Evolutionary conservation across 2,113 vertebrate genomes (phyloP).

Genomic region (Calidris pygmaea): DNA sequence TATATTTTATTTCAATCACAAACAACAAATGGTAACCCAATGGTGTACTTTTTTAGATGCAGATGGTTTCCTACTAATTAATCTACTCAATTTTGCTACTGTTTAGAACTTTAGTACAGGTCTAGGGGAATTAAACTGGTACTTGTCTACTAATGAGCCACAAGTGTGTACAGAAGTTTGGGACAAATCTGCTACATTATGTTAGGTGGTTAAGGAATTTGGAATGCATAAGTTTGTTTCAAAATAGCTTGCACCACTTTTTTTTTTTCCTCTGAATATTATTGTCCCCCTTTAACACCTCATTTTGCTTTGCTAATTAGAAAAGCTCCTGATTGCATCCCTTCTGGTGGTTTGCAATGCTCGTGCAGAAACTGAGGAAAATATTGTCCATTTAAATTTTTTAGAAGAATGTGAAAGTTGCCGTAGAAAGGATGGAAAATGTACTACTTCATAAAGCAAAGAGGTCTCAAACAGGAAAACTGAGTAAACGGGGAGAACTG

Average conservation of each 20-base stretch:
- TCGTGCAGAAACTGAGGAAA: not conserved
- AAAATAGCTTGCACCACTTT: not conserved
- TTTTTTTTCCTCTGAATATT: not conserved
- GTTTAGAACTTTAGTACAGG: accelerated
- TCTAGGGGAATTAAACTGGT: not conserved
- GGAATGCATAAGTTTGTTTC: not conserved
- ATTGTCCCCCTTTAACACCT: not conserved
- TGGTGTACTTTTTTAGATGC: not conserved
- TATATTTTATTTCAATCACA: not conserved
- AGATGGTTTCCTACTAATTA: not conserved
- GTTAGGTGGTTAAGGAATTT: accelerated
- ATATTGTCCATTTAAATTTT: not conserved
- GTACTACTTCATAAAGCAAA: not conserved
- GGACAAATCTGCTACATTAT: not conserved
- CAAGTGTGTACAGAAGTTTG: not conserved
- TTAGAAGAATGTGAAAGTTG: not conserved
- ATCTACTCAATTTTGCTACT: not conserved
- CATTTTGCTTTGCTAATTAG: not conserved
- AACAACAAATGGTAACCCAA: not conserved
- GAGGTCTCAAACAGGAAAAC: not conserved
- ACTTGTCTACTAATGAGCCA: not conserved
- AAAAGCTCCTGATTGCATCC: not conserved
- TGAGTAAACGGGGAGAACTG: not conserved
- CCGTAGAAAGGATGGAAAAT: not conserved
- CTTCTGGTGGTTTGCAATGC: not conserved